These are phyloP conservation scores for Lates calcarifer DNA, from an alignment of 2,113 vertebrate species.

Conservation along the genomic window DNA sequence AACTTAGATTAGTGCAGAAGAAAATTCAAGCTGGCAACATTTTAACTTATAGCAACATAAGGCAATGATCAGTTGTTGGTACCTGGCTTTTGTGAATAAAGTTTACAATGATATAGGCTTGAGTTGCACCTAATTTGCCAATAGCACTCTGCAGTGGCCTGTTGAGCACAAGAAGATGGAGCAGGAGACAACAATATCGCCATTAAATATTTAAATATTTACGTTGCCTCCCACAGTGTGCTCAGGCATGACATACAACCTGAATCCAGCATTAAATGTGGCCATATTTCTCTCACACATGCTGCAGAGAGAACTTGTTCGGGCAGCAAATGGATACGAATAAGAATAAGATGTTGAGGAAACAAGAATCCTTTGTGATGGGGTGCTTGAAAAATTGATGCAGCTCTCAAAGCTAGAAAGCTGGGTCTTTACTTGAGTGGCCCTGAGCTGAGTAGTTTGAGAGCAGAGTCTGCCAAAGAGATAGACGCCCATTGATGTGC, in stretches of 20 bases:
- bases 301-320: constrained; percentile 41
- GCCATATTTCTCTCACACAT: constrained; percentile 46
- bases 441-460: constrained; percentile 45
- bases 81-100: background rate
- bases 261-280: constrained; percentile 66
- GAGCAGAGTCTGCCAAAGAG: constrained; percentile 36
- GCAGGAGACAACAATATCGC: constrained; percentile 48
- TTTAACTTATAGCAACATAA: background rate
- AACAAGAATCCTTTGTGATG: constrained; percentile 72
- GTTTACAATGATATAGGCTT: constrained; percentile 23
- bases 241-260: constrained; percentile 64
- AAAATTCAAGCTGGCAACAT: background rate
- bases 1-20: background rate
- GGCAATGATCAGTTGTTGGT: background rate
- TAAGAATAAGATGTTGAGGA: constrained; percentile 59
- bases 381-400: constrained; percentile 79
- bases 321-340: constrained; percentile 68
- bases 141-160: constrained; percentile 38
- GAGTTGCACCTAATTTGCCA: constrained; percentile 35
- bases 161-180: constrained; percentile 45
- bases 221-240: constrained; percentile 62
- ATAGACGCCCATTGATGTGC: constrained; percentile 28
- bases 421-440: constrained; percentile 53
- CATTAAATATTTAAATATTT: constrained; percentile 84
- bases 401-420: constrained; percentile 54